These are phyloP conservation scores for Acanthornis magna DNA, from an alignment of 2,797 vertebrate genomes.

Conservation along the genomic window DNA sequence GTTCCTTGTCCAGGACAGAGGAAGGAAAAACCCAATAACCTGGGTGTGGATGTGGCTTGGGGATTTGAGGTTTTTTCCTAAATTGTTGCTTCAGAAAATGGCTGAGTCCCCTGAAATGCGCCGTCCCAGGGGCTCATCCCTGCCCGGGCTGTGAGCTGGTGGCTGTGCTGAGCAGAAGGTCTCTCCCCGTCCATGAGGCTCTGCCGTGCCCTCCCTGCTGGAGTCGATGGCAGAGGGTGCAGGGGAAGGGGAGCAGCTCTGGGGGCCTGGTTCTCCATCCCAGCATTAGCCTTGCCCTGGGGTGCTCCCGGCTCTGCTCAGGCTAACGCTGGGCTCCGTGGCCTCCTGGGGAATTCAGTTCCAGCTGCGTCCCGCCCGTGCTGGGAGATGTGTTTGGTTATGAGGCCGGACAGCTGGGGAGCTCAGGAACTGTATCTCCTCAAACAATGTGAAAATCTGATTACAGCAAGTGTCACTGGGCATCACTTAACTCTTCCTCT, in stretches of 20 bases:
- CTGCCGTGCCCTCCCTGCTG: fast-evolving
- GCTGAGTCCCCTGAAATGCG: neutral
- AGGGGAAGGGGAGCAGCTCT: neutral
- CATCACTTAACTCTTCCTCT: slow-evolving; percentile 56
- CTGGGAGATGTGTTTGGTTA: slow-evolving; percentile 1
- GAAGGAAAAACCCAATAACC: neutral
- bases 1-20: neutral
- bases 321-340: neutral
- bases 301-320: neutral
- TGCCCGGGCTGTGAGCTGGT: neutral
- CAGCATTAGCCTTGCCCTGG: neutral
- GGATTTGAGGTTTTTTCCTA: neutral
- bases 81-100: neutral
- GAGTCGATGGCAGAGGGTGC: neutral
- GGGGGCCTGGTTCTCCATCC: neutral
- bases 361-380: neutral
- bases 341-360: neutral
- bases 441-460: slow-evolving; percentile 60
- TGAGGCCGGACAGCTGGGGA: slow-evolving; percentile 51
- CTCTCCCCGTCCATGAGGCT: too few relatives aligned
- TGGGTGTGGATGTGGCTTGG: neutral
- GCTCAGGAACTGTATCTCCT: slow-evolving; percentile 40
- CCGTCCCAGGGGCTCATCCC: neutral
- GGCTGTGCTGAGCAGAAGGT: neutral
- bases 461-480: slow-evolving; percentile 47